phyloP scores from a whole-genome alignment of 53 echinoderm and acorn worm species.

The Hippasteria phrygiana region DNA sequence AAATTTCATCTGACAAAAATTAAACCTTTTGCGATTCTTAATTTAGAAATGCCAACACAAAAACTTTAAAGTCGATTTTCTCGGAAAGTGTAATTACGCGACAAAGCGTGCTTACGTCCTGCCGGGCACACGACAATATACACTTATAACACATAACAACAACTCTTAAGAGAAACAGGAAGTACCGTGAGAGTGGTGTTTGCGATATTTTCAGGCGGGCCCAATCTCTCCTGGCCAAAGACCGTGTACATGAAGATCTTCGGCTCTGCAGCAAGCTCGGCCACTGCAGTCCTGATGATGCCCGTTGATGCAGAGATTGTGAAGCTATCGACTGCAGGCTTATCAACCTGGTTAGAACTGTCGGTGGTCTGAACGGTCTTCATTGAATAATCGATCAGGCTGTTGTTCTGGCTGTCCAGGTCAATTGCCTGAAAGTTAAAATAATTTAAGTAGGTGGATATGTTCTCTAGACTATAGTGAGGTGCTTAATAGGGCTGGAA shows the following conservation, averaged over 20 bases:
- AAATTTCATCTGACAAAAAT: no score
- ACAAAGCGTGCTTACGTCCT: no score
- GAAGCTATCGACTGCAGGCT: conserved; percentile 23
- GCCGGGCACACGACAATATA: no score
- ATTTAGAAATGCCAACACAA: no score
- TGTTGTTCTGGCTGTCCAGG: conserved; percentile 59
- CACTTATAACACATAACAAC: not conserved
- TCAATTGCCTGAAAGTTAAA: conserved; percentile 22
- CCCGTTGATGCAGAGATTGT: conserved; percentile 26
- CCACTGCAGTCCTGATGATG: conserved; percentile 46
- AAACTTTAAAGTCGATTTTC: no score
- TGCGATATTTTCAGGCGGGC: conserved; percentile 29
- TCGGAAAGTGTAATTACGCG: no score
- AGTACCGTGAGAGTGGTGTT: conserved; percentile 50
- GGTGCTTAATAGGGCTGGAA: no score
- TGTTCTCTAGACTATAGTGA: not conserved
- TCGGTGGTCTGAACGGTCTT: not conserved
- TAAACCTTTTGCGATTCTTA: no score
- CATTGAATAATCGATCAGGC: conserved; percentile 53
- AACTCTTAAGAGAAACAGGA: no score
- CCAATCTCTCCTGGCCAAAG: conserved; percentile 26
- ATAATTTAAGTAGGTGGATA: not conserved
- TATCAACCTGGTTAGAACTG: not conserved
- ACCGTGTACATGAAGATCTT: conserved; percentile 20
- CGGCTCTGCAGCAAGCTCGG: not conserved